Evolutionary conservation across 2,888 invertebrate genomes (phyloP), one percentile per base, ranked within the genome.

Genomic region (Mystacides longicornis): DNA sequence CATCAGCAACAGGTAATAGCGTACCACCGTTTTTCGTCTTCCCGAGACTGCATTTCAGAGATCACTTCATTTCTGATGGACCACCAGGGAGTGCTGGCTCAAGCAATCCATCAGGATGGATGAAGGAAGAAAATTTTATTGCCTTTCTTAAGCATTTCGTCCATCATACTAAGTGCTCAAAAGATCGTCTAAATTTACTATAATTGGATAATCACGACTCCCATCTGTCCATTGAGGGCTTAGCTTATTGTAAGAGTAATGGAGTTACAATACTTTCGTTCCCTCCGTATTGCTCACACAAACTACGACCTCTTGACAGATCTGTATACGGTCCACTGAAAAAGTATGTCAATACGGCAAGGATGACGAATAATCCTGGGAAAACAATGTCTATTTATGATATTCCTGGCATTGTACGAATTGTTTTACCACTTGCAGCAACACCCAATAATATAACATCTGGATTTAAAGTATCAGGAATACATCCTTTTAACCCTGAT

Each of bases 21-120:
- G 60, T 69, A 42, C 67, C 69, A 23, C 68, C 68, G 5, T 61
- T 67, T 20, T 65, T 70, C 49, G 52, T 69, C n/a, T 68, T 69
- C 61, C 67, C 68, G 2, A 55, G 65, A 18, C 23, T 43, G 22
- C n/a, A 23, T 18, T 51, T 51, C 22, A 42, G 18, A 22, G 51
- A 51, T 20, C 42, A 43, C 43, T 43, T 51, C n/a, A 43, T 42
- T n/a, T 18, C 4, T 43, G 43, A 43, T 43, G 51, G 23, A 19
- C 51, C 51, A 18, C 42, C 43, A 22, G 51, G 51, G 18, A 14
- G 23, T 16, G 18, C 18, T 23, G 51, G 51, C n/a, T 16, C 21
- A 18, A 22, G 27, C 22, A 51, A 51, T 51, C 23, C 43, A 16
- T 33, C 51, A 43, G 51, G 51, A 16, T 51, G 51, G 51, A 43